Conservation (phyloP, 2,888 invertebrate species). For the Epinotia ramella region DNA sequence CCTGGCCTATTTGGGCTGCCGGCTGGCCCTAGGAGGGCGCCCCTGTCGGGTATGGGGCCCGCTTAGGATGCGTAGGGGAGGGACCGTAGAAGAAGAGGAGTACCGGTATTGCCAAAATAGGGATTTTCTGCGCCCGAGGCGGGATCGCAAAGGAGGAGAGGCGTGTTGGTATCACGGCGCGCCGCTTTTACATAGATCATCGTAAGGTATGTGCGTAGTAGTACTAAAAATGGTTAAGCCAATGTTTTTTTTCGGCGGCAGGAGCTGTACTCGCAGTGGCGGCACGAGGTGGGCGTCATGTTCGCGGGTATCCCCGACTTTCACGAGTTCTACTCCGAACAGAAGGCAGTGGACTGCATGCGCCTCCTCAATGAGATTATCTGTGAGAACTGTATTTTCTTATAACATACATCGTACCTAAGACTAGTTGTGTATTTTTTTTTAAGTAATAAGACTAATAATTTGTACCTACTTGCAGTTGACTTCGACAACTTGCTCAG, state of each 20-base stretch:
- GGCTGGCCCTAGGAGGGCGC: no score
- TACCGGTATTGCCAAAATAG: no score
- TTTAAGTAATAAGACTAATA: slow-evolving; percentile 3
- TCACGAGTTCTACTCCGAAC: slow-evolving; percentile 99
- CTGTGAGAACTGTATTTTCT: slow-evolving; percentile 85
- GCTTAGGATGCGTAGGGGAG: no score
- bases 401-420: neutral
- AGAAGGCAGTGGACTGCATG: slow-evolving; percentile 99
- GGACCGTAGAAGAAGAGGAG: no score
- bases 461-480: slow-evolving; percentile 83
- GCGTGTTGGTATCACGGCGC: no score
- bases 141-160: no score
- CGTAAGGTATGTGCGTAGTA: no score
- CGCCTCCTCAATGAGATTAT: slow-evolving; percentile 99
- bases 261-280: slow-evolving; percentile 93
- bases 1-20: no score
- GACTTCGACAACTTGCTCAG: slow-evolving; percentile 96
- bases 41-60: no score
- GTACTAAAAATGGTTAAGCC: neutral
- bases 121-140: no score
- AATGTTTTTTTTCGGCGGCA: slow-evolving; percentile 58
- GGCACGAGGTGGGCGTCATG: slow-evolving; percentile 96
- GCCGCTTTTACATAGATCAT: no score
- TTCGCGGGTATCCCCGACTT: slow-evolving; percentile 99
- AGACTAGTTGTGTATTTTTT: neutral